Percentiles rank a stretch among this genome's conserved stretches.
Evolutionary conservation across 2,113 vertebrate species (phyloP).

Genomic region (Hippolais icterina): DNA sequence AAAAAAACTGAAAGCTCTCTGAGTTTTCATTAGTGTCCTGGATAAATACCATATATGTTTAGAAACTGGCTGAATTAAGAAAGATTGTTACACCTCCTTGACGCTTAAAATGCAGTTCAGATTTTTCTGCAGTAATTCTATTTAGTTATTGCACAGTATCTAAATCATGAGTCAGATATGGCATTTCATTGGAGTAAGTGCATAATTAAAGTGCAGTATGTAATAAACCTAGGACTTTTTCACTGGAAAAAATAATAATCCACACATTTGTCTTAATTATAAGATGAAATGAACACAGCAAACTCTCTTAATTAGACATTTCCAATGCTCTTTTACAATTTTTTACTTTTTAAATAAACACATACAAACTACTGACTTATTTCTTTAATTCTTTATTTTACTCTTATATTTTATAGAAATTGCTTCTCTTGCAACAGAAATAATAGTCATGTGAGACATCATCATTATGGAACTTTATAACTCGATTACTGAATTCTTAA

Average conservation of each 20-base stretch:
- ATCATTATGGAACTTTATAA: not conserved
- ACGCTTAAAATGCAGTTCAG: not conserved
- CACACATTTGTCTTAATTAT: not conserved
- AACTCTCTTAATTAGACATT: slow-evolving; percentile 22
- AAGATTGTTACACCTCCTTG: not conserved
- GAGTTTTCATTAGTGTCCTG: not conserved
- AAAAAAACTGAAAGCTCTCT: not conserved
- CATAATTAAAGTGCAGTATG: slow-evolving; percentile 7
- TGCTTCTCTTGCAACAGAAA: not conserved
- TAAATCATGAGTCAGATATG: not conserved
- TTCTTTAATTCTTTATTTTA: not conserved
- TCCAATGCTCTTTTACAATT: not conserved
- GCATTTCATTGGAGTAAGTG: not conserved
- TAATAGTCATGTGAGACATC: not conserved
- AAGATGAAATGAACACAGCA: not conserved
- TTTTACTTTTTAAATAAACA: not conserved
- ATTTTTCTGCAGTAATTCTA: not conserved
- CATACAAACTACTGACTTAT: not conserved
- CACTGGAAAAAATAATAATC: not conserved
- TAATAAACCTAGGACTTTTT: not conserved
- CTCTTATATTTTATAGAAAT: not conserved
- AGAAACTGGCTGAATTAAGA: not conserved
- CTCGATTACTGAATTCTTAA: not conserved
- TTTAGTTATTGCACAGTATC: not conserved
- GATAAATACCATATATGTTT: slow-evolving; percentile 14